A percentile compares a stretch with the other conserved stretches of the same genome.
These are phyloP conservation scores for Phoebastria nigripes DNA, from an alignment of 2,797 vertebrate species.

Conservation along the genomic window DNA sequence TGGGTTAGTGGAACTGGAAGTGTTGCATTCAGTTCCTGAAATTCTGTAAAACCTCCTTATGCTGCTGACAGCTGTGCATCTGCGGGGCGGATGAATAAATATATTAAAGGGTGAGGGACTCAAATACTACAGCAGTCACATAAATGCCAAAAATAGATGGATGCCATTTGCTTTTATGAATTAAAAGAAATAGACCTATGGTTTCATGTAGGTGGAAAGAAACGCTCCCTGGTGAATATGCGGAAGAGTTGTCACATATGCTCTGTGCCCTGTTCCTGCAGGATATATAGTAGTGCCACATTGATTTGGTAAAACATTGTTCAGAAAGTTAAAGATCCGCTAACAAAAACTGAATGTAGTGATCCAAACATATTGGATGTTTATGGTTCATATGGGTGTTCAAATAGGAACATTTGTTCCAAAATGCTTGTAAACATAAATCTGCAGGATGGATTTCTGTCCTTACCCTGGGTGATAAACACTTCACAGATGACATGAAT, in stretches of 20 bases:
- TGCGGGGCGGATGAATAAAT: neutral
- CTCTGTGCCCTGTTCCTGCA: neutral
- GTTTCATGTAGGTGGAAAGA: neutral
- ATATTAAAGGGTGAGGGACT: neutral
- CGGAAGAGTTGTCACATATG: neutral
- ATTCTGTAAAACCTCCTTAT: neutral
- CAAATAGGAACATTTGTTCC: conserved; percentile 22
- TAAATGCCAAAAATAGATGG: neutral
- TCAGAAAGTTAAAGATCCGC: neutral
- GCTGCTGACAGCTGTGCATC: neutral
- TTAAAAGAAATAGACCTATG: neutral
- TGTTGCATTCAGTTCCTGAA: neutral
- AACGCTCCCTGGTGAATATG: neutral
- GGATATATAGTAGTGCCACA: neutral
- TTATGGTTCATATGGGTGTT: conserved; percentile 5
- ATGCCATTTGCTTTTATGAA: neutral
- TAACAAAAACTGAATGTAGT: neutral
- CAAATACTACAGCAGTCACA: neutral
- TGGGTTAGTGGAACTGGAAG: neutral
- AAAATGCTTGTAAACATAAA: conserved; percentile 25
- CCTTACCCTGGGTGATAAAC: conserved; percentile 3
- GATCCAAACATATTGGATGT: neutral
- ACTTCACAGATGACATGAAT: conserved; percentile 6
- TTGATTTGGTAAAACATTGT: neutral
- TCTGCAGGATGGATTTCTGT: conserved; percentile 29